Base-by-base conservation (phyloP, 2,888 invertebrate genomes). In the Pandemis heparana region DNA sequence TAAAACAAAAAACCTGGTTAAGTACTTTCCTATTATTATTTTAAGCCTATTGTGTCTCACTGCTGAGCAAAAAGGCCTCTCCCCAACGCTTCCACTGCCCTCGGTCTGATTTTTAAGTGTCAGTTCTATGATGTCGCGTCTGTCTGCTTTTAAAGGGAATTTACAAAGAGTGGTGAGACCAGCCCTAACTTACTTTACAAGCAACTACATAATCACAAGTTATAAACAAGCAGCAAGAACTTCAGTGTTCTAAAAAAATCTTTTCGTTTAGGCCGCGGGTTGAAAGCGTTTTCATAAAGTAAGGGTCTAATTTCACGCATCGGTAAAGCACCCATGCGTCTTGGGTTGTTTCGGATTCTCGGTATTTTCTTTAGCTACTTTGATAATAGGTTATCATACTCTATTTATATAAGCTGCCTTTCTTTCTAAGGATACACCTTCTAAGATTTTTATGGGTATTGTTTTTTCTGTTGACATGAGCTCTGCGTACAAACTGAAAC, bases 221-320 rank as follows among this genome's bases (percentile, higher is more conserved):
- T 56, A 23, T 23, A 23, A 56, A 51, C 51, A n/a, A 51, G 51
- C n/a, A 53, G 16, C 16, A 9, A 23, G 12, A 12, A 32, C 23
- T 56, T 56, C 10, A 23, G 63, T 23, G 32, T 4, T 38, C 32
- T 46, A 23, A 65, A 68, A 46, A 59, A 46, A 60, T 56, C 23
- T 59, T 16, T 43, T 46, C 46, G 43, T 59, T 18, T 43, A 56
- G 63, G 32, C 53, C 53, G 41, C 18, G 8, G 23, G 39, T 23
- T 39, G 38, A 68, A 38, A 9, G 16, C 12, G 51, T 65, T 66
- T 68, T 48, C 70, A 63, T 63, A 70, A 70, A 62, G 48, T 62
- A 60, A 51, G 71, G 61, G 53, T 62, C 61, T 61, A 41, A 71
- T 71, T 71, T 71, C 66, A 71, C 71, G 71, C 71, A 18, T 43